Evolutionary conservation across 2,888 invertebrate species (phyloP), one percentile per base, ranked within the genome.

Genomic region (Agrotis clavis): DNA sequence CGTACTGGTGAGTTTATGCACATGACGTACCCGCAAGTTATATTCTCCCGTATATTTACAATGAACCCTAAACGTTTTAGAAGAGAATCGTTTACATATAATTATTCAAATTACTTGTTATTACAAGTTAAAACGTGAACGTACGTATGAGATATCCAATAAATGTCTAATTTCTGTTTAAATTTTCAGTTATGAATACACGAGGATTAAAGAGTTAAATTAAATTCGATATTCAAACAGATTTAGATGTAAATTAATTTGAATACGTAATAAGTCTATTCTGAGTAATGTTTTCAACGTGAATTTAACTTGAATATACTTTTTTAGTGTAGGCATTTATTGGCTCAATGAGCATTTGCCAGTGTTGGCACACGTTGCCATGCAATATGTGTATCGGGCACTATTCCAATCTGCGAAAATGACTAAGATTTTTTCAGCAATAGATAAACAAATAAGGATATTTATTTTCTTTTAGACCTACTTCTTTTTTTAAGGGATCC

Each of bases 81-180:
- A 83, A 83, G 82, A 68, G 86, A 88, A 89, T 88, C 87, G 87
- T 89, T 90, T 88, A 89, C 90, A 89, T 90, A 86, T 86, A 90
- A 90, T 91, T 90, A 90, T 87, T 88, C 80, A 85, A 85, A 90
- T 83, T 83, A 82, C 81, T 87, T 79, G 82, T 87, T 87, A 85
- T 84, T 85, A 83, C 80, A 86, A 83, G 68, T 77, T 82, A 72
- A 81, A 84, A 72, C 35, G 76, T 68, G 67, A 67, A 48, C 72
- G 72, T 85, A 77, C 83, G 77, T 79, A 77, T 85, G 70, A 77
- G 77, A 79, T 83, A 81, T 81, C 71, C 77, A 82, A 85, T 84
- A 79, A 86, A 84, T 80, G 67, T 76, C 67, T 82, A 84, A 87
- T 87, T 80, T 77, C 62, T 53, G 57, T 54, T 74, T 63, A 63